Base-by-base conservation (phyloP, 2,888 invertebrate genomes). In the Hypsopygia costalis region DNA sequence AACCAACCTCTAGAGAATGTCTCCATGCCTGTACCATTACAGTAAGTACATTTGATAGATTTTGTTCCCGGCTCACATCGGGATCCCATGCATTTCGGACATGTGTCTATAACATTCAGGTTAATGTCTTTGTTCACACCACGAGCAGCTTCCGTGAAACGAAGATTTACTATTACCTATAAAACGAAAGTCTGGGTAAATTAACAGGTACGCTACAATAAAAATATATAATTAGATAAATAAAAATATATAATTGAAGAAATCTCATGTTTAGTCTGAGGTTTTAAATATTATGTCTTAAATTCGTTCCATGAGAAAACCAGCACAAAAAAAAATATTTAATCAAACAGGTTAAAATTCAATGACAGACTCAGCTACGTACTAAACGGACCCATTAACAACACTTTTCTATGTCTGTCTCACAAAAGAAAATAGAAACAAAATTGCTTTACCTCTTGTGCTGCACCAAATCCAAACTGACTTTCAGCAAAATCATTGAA, bases 21-120 rank as follows among this genome's bases (percentile, higher is more conserved):
- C 81, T 97, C 97, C 94, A 98, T 97, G 41, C 99, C 99, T 1
- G 97, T 95, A 6, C 99, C 99, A 82, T 98, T 97, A 74, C 99
- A 99, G 68, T 95, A 94, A 1, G 93, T 93, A 72, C 99, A 99
- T 46, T 93, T 93, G 1, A 94, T 92, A 5, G 98, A 92, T 69
- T 96, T 97, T 0, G 96, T 96, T n/a, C 99, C 99, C 0, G 92
- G 94, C 69, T 98, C 98, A 67, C 95, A 95, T 43, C 96, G 92
- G 1, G 91, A 87, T 0, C 99, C 99, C 30, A 80, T 73, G 73
- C 99, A 99, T 72, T 95, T 96, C 0, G 93, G 92, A 73, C 99
- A 99, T 0, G 93, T 94, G 69, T 99, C 99, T 6, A 98, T 92
- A 0, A 98, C 94, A 79, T 99, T 99, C 2, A 99, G 86, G 49